Evolutionary conservation across 1,140 invertebrate species (phyloP).

Genomic region (Teleogryllus occipitalis): DNA sequence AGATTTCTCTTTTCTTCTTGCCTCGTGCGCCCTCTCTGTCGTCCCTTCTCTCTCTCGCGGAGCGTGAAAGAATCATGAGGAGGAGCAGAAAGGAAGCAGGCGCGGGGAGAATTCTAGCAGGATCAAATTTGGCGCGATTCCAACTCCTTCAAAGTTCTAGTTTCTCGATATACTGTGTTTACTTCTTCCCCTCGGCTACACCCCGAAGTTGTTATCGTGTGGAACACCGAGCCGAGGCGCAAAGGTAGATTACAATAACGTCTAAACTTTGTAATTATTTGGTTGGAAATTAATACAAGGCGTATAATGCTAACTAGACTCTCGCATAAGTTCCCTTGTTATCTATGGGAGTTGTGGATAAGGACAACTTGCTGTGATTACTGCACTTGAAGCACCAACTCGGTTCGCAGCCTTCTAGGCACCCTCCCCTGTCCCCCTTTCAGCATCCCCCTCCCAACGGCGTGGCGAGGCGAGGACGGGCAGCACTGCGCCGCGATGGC

Average conservation of each 20-base stretch:
- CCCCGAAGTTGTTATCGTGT: not conserved
- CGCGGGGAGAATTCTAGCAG: not conserved
- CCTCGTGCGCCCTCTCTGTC: not conserved
- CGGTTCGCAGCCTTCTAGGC: not conserved
- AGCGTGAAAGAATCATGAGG: not conserved
- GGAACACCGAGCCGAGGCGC: not conserved
- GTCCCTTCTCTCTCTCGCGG: not conserved
- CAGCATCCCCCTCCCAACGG: not conserved
- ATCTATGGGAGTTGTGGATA: slow-evolving; percentile 1
- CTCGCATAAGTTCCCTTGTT: not conserved
- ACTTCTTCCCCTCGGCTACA: not conserved
- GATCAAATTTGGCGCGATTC: not conserved
- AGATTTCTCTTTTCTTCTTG: too few species aligned
- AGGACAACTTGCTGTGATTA: slow-evolving; percentile 1
- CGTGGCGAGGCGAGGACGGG: not conserved
- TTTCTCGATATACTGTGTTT: slow-evolving; percentile 5
- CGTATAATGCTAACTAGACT: slow-evolving; percentile 10
- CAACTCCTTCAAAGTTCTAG: not conserved
- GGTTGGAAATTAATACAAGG: slow-evolving; percentile 16
- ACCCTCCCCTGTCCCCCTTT: not conserved
- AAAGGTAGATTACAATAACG: slow-evolving; percentile 5
- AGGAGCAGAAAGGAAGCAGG: not conserved
- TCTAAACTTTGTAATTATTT: slow-evolving; percentile 12
- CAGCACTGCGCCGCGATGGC: not conserved
- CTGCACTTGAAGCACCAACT: not conserved